Evolutionary conservation across 2,888 invertebrate species (phyloP), one percentile per base, ranked within the genome.

Genomic region (Drosophila testacea): DNA sequence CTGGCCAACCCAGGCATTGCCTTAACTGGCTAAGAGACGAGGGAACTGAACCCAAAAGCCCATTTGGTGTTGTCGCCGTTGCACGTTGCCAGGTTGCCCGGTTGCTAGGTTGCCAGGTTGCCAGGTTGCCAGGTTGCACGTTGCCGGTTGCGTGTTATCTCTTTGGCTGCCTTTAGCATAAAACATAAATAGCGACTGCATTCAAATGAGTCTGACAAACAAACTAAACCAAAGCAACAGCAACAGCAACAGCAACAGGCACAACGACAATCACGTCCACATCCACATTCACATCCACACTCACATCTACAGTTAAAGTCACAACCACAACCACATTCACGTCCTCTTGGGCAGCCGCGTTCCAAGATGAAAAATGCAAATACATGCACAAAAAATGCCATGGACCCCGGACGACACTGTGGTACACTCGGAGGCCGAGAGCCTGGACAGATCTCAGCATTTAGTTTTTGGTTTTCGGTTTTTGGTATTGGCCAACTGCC

Each of bases 101-200:
- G 69, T 80, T 78, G 78, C 76, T 52, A 42, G 34, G 16, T 32
- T 34, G 47, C 47, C 47, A 47, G 46, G 47, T 47, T 47, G 78
- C 76, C 56, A 42, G 34, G 16, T 32, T 34, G 47, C 47, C 47
- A 47, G 46, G 47, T 47, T 47, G 30, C 34, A 32, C 30, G 30
- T 39, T 60, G 46, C 64, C 52, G 54, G 70, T 80, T 82, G 78
- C 76, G 71, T 82, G 82, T 84, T 83, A 83, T 82, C 82, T 84
- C 50, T 50, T 36, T 60, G 66, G 47, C 64, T 62, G 77, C 82
- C 83, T 87, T 87, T 87, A 84, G 87, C 83, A 84, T 87, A 84
- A 84, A 87, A 82, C 83, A 87, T 84, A 84, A 88, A 89, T 89
- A 89, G 81, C 86, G 75, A 86, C 86, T 88, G 83, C 89, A 89